Conservation (phyloP, 1,140 invertebrate genomes). For the Amphibalanus amphitrite region DNA sequence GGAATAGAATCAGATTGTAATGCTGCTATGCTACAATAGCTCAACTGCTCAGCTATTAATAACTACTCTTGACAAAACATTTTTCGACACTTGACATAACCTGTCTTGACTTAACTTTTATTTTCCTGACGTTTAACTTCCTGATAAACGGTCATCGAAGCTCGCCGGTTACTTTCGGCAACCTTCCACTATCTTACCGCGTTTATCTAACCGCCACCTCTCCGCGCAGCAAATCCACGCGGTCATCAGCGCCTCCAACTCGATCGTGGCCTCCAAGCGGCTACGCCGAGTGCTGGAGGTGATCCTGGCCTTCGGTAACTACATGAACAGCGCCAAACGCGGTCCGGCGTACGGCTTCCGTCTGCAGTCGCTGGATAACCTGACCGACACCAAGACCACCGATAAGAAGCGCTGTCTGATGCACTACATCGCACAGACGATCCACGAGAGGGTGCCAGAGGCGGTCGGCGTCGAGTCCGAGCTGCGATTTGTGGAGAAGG, state of each 20-base stretch:
- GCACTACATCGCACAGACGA: conserved; percentile 84
- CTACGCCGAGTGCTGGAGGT: conserved; percentile 76
- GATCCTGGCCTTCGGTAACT: conserved; percentile 96
- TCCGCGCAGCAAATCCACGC: conserved; percentile 66
- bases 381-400: conserved; percentile 83
- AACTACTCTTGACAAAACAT: too few relatives aligned
- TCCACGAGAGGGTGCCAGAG: conserved; percentile 72
- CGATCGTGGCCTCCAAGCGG: conserved; percentile 77
- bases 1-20: too few relatives aligned
- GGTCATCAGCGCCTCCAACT: conserved; percentile 77
- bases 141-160: too few relatives aligned
- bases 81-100: too few relatives aligned
- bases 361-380: conserved; percentile 81
- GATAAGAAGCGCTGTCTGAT: conserved; percentile 81
- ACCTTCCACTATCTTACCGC: too few relatives aligned
- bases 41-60: too few relatives aligned
- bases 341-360: conserved; percentile 98
- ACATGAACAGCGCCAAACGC: conserved; percentile 88
- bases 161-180: too few relatives aligned
- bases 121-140: too few relatives aligned
- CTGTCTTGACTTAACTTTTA: too few relatives aligned
- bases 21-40: too few relatives aligned
- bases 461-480: conserved; percentile 78
- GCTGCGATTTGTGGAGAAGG: conserved; percentile 84
- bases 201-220: background rate